phyloP scores from a whole-genome alignment of 1,140 invertebrate species.

The Yoshiicerus persimilis region DNA sequence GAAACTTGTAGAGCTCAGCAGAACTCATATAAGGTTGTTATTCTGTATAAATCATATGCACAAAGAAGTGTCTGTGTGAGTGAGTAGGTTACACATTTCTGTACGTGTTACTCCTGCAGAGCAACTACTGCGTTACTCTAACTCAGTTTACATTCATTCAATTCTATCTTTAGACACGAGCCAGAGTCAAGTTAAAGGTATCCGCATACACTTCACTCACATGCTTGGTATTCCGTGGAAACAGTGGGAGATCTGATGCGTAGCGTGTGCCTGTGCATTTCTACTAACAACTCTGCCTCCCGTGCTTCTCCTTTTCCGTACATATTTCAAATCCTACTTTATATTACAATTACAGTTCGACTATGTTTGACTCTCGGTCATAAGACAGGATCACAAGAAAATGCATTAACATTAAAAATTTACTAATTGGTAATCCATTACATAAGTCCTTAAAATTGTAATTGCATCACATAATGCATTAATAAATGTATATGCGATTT shows the following conservation, averaged over 20 bases:
- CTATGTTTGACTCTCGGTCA: too few relatives aligned
- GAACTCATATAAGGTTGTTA: too few relatives aligned
- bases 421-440: too few relatives aligned
- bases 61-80: neutral
- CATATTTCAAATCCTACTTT: neutral
- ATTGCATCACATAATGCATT: too few relatives aligned
- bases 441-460: too few relatives aligned
- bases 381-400: too few relatives aligned
- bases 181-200: slow-evolving; percentile 17
- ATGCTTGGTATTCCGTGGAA: neutral
- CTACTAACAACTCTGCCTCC: neutral
- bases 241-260: neutral
- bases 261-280: neutral
- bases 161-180: slow-evolving; percentile 39
- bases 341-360: too few relatives aligned
- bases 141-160: neutral
- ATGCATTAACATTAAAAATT: too few relatives aligned
- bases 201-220: neutral
- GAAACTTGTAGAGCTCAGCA: too few relatives aligned
- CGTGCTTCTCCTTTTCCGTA: neutral
- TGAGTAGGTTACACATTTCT: neutral
- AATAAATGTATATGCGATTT: too few relatives aligned
- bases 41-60: neutral
- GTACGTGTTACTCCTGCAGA: neutral
- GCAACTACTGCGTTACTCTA: neutral